phyloP scores from a whole-genome alignment of 2,888 invertebrate genomes.

The Neelides folsomi region DNA sequence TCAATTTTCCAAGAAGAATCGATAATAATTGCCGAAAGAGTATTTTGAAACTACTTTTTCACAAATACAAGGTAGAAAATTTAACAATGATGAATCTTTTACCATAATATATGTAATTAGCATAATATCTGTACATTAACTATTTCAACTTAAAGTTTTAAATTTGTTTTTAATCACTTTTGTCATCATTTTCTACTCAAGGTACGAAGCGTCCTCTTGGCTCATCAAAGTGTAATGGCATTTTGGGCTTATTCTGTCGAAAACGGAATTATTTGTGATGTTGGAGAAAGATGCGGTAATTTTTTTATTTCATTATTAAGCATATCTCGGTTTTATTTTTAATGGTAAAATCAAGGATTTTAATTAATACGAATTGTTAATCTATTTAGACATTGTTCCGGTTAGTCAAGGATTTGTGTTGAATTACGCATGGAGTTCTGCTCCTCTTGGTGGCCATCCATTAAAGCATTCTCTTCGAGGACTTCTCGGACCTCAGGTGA shows the following conservation, averaged over 20 bases:
- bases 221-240: slow-evolving; percentile 44
- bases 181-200: slow-evolving; percentile 6
- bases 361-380: too few species aligned
- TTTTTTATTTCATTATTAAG: too few species aligned
- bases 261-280: slow-evolving; percentile 47
- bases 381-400: slow-evolving; percentile 19
- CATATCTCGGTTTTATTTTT: too few species aligned
- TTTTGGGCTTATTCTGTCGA: slow-evolving; percentile 47
- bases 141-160: not conserved
- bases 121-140: not conserved
- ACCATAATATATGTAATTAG: not conserved
- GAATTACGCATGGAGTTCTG: slow-evolving; percentile 28
- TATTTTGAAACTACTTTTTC: slow-evolving; percentile 39
- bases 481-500: slow-evolving; percentile 31
- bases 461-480: slow-evolving; percentile 32
- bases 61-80: slow-evolving; percentile 36
- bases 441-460: slow-evolving; percentile 23
- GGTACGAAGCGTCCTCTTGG: slow-evolving; percentile 30
- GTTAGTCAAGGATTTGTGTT: slow-evolving; percentile 32
- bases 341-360: too few species aligned
- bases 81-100: not conserved
- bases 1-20: slow-evolving; percentile 40
- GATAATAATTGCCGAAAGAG: slow-evolving; percentile 37
- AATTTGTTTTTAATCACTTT: not conserved
- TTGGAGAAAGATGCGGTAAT: slow-evolving; percentile 42